A percentile compares a stretch with the other conserved stretches of the same genome.
phyloP scores from a whole-genome alignment of 2,113 vertebrate genomes.

The Hystrix brachyura region DNA sequence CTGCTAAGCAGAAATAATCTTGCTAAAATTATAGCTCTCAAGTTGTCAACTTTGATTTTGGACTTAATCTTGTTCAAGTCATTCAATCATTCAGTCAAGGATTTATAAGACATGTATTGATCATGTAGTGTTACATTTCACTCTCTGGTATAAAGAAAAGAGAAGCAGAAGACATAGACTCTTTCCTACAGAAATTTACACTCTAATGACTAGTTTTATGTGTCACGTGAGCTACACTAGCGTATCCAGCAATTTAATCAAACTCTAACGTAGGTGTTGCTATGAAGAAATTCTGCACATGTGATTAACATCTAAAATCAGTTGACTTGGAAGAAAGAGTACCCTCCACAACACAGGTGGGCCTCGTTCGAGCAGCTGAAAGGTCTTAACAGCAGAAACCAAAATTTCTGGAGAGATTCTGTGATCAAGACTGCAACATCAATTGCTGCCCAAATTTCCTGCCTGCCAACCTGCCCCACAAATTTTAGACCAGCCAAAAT shows the following conservation, averaged over 20 bases:
- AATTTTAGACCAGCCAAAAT: background rate
- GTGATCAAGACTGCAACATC: background rate
- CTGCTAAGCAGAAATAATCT: slow-evolving; percentile 19
- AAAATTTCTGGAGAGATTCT: background rate
- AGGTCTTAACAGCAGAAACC: background rate
- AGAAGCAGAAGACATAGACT: slow-evolving; percentile 26
- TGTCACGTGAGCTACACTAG: background rate
- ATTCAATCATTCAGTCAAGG: slow-evolving; percentile 7
- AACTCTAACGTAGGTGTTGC: background rate
- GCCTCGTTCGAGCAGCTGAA: background rate
- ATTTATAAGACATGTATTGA: slow-evolving; percentile 1
- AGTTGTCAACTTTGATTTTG: slow-evolving; percentile 29
- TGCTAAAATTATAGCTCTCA: slow-evolving; percentile 50
- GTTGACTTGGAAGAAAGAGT: slow-evolving; percentile 18
- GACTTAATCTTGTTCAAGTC: slow-evolving; percentile 12
- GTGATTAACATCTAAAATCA: background rate
- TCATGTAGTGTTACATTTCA: background rate
- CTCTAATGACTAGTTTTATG: background rate
- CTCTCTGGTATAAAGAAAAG: background rate
- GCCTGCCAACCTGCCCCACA: background rate
- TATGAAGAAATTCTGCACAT: background rate
- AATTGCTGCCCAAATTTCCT: background rate
- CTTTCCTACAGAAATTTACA: background rate
- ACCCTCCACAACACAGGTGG: background rate
- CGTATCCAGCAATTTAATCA: background rate